Conservation (phyloP, 2,888 invertebrate species). For the Diachrysia chrysitis region DNA sequence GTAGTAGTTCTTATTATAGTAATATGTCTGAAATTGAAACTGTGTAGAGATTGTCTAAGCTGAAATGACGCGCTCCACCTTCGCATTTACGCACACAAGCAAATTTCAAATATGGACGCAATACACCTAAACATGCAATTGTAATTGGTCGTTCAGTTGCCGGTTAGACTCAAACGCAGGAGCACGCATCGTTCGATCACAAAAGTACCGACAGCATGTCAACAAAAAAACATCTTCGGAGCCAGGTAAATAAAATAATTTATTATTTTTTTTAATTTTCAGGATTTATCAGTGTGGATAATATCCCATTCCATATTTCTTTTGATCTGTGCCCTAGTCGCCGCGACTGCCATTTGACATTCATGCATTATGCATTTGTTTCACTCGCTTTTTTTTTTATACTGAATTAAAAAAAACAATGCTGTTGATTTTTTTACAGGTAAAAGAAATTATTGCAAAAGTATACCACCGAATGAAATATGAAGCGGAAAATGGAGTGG, state of each 20-base stretch:
- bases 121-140: background rate
- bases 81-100: background rate
- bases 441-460: slow-evolving; percentile 22
- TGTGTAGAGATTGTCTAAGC: slow-evolving; percentile 4
- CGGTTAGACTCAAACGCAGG: background rate
- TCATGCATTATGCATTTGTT: too few relatives aligned
- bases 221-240: too few relatives aligned
- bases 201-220: slow-evolving; percentile 9
- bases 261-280: too few relatives aligned
- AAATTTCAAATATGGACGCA: background rate
- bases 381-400: too few relatives aligned
- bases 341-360: too few relatives aligned
- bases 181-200: background rate
- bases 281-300: too few relatives aligned
- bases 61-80: slow-evolving; percentile 11
- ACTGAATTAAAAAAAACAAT: too few relatives aligned
- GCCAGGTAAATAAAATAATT: too few relatives aligned
- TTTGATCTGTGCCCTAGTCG: too few relatives aligned
- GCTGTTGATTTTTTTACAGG: background rate
- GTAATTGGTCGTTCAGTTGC: background rate
- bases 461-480: slow-evolving; percentile 34
- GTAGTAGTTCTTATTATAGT: too few relatives aligned
- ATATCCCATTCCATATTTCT: too few relatives aligned
- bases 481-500: slow-evolving; percentile 38
- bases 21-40: too few relatives aligned